Evolutionary conservation across 2,888 invertebrate genomes (phyloP), one percentile per base, ranked within the genome.

Genomic region (Drosophila bunnanda): DNA sequence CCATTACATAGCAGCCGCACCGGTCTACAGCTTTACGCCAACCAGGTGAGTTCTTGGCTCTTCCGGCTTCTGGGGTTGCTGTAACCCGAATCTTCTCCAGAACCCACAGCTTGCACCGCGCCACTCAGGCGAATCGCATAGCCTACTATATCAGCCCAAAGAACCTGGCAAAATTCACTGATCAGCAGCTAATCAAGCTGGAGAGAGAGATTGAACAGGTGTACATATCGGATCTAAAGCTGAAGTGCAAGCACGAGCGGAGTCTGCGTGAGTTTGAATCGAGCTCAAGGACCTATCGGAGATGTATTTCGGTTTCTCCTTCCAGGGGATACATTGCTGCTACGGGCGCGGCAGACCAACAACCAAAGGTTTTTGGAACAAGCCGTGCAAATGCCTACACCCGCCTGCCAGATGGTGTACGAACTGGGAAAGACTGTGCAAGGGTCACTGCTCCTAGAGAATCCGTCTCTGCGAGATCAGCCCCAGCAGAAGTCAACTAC

Each of bases 111-210:
- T 94, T 96, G 78, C 94, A 94, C 17, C 93, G 96, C 82, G 94
- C 94, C 86, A 97, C 96, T 0, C 94, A 94, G 82, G 96, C 96
- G 84, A 93, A 98, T 67, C 95, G 95, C 91, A 95, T 99, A 44
- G 96, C 97, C 1, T 99, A 99, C 92, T 99, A 95, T 92, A 99
- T 99, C 61, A 98, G 98, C 92, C 96, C 97, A 67, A 97, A 97
- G 92, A 99, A 99, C 75, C 79, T 82, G 9, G 58, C 13, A 2
- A 61, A 71, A 22, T 60, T 69, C 36, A 64, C 80, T 9, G 20
- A 72, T 0, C 25, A 71, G 55, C 54, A 82, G 44, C 39, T 75
- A 46, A n/a, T 52, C 20, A 69, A 58, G 34, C 30, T 86, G 66
- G 86, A 88, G 43, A 34, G 46, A 25, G 80, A 89, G 32, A 65